Evolutionary conservation across 2,797 vertebrate species (phyloP).

Genomic region (Podargus strigoides): DNA sequence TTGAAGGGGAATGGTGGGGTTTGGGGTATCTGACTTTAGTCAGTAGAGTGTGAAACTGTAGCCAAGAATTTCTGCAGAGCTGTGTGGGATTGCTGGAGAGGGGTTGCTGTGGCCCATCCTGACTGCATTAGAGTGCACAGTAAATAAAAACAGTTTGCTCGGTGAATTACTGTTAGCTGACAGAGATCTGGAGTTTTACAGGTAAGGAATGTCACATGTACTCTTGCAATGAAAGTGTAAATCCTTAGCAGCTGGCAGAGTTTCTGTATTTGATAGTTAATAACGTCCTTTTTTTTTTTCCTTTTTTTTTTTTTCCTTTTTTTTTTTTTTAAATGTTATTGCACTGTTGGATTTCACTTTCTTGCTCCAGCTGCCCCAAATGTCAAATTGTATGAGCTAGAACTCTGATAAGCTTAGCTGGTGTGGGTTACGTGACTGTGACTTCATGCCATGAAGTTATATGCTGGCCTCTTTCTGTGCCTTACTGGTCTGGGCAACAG

Average conservation of each 20-base stretch:
- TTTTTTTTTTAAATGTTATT: neutral
- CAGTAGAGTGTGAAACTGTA: neutral
- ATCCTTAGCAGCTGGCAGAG: neutral
- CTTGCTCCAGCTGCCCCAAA: neutral
- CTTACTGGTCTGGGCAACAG: neutral
- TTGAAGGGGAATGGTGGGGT: neutral
- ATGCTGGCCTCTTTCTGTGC: neutral
- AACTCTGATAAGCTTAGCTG: neutral
- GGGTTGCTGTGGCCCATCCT: neutral
- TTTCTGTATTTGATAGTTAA: neutral
- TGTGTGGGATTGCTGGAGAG: neutral
- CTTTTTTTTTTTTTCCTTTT: too few relatives aligned
- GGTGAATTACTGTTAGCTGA: neutral
- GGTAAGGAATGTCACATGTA: neutral
- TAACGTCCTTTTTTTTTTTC: neutral
- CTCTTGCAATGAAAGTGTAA: neutral
- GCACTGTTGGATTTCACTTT: neutral
- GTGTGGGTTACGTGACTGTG: fast-evolving
- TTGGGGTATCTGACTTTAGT: neutral
- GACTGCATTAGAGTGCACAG: fast-evolving
- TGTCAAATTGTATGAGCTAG: neutral
- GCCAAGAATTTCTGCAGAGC: neutral
- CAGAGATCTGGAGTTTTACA: neutral
- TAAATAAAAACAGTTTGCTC: neutral
- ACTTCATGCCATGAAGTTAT: neutral